Percentiles rank a stretch among this genome's conserved stretches.
Conservation (phyloP, 2,797 vertebrate genomes). For the Cheirogaleus major region DNA sequence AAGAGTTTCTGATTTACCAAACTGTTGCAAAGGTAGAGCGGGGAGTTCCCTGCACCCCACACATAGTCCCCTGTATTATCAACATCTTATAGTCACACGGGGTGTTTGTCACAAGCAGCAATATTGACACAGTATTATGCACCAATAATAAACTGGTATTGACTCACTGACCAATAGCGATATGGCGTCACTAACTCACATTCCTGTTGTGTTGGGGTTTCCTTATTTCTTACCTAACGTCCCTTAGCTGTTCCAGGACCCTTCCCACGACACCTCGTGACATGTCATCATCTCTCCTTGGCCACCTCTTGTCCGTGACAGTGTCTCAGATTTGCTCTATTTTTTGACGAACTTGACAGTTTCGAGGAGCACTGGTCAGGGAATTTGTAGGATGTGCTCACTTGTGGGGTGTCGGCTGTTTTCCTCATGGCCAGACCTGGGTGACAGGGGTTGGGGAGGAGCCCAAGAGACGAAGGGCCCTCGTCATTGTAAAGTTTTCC, state of each 20-base stretch:
- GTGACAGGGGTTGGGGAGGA: background rate
- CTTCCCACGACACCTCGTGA: too few species aligned
- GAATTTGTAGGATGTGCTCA: background rate
- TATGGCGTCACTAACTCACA: background rate
- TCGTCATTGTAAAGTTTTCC: too few species aligned
- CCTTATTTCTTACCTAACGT: background rate
- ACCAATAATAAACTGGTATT: background rate
- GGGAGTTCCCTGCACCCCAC: background rate
- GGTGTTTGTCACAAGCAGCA: background rate
- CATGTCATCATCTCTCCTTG: accelerated
- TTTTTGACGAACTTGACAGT: background rate
- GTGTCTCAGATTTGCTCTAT: background rate
- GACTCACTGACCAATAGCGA: background rate
- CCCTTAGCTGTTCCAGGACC: background rate
- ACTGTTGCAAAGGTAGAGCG: background rate
- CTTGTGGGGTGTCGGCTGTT: background rate
- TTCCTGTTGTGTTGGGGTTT: too few species aligned
- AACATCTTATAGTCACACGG: background rate
- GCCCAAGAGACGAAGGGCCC: too few species aligned
- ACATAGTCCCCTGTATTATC: too few species aligned
- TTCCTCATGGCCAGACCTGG: background rate
- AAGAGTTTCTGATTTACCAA: background rate
- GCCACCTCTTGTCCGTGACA: background rate
- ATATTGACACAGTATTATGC: background rate
- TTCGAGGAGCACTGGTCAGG: background rate